These are phyloP conservation scores for Tenebrosternarchus preto DNA, from an alignment of 2,113 vertebrate genomes.

Conservation along the genomic window DNA sequence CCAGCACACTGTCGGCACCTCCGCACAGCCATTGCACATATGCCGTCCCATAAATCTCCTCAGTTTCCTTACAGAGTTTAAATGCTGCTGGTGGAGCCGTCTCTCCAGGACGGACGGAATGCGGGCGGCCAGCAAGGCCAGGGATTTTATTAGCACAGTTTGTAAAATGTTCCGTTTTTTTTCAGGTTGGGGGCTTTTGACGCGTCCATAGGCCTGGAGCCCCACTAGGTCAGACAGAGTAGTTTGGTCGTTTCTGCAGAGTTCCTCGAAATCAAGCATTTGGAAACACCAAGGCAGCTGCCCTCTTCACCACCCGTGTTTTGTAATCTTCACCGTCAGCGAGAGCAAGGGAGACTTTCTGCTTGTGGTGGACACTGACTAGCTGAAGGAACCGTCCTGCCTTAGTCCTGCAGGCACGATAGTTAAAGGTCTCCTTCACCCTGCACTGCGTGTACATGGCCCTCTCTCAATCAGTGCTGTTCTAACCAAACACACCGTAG, in stretches of 20 bases:
- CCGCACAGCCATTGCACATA: slow-evolving; percentile 39
- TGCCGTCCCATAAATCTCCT: slow-evolving; percentile 65
- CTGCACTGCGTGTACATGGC: slow-evolving; percentile 11
- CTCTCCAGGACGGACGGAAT: slow-evolving; percentile 67
- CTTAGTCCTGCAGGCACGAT: no score
- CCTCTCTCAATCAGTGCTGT: slow-evolving; percentile 8
- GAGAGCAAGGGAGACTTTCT: no score
- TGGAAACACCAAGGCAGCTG: neutral
- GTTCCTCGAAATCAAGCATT: neutral
- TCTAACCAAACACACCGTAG: slow-evolving; percentile 2
- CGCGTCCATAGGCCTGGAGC: neutral
- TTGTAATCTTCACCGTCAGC: no score
- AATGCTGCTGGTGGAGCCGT: slow-evolving; percentile 64
- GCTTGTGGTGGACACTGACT: no score
- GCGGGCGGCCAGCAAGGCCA: slow-evolving; percentile 59
- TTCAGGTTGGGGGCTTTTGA: neutral
- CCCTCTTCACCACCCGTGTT: no score
- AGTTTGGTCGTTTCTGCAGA: neutral
- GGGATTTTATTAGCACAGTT: slow-evolving; percentile 33
- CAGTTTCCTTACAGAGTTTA: slow-evolving; percentile 60
- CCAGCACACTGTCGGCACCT: slow-evolving; percentile 39
- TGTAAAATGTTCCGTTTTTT: slow-evolving; percentile 57
- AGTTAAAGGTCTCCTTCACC: slow-evolving; percentile 8
- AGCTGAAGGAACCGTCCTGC: neutral
- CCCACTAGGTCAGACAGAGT: neutral